Evolutionary conservation across 2,888 invertebrate species (phyloP), one percentile per base, ranked within the genome.

Genomic region (Celastrina argiolus): DNA sequence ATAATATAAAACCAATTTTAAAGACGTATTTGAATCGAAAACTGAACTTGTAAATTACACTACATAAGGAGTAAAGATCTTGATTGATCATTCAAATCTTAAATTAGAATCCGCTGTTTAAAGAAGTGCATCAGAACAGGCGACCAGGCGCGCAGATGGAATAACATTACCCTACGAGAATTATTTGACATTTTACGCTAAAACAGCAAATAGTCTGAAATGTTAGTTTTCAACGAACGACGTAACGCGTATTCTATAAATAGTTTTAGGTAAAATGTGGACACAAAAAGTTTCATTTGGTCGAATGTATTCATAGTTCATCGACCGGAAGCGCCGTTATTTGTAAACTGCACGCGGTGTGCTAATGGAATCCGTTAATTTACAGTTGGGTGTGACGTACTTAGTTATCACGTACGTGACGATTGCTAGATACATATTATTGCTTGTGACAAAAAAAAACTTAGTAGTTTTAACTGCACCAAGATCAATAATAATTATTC

Each of bases 231-330:
- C 36, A n/a, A n/a, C n/a, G n/a, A n/a, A 36, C 36, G 10, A 36
- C 36, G 2, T 45, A 18, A 22, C 45, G 16, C 45, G 45, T 10
- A 45, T n/a, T 51, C n/a, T 31, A 56, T 14, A 31, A 58, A 28
- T 58, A 31, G 6, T n/a, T 56, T 10, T 18, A 14, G 7, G 16
- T 31, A 31, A 31, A 31, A 58, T 58, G 58, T 10, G 7, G 58
- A 16, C 34, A 12, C 1, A 18, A 39, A 18, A 61, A 61, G 18
- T 66, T 66, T 51, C 61, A n/a, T 66, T 31, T n/a, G 66, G 34
- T 7, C 39, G 58, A 63, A 31, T 59, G 59, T 31, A 59, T 51
- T n/a, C 65, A 68, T 66, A 69, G 70, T 70, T 69, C 70, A 69
- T 58, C 31, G 65, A 31, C 41, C 65, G 26, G 22, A 66, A 34